phyloP scores from a whole-genome alignment of 2,797 vertebrate species.

The Odontamblyopus lacepedii region DNA sequence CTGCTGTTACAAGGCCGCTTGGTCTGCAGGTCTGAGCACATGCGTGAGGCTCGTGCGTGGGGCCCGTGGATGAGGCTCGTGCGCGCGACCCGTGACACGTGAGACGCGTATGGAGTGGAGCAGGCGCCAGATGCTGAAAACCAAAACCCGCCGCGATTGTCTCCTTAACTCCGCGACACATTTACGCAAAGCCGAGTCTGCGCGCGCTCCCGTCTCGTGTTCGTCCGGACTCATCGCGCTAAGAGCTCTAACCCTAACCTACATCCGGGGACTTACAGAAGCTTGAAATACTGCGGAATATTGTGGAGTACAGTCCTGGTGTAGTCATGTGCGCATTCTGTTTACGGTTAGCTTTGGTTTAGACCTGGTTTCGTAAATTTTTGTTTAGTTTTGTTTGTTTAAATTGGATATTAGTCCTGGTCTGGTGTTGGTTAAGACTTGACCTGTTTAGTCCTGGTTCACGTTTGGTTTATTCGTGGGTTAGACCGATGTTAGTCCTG shows the following conservation, averaged over 20 bases:
- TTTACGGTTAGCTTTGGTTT: too few species aligned
- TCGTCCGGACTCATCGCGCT: background rate
- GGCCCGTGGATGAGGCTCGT: background rate
- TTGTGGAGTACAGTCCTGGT: background rate
- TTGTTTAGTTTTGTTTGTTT: too few species aligned
- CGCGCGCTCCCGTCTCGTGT: background rate
- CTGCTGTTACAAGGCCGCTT: constrained; percentile 15
- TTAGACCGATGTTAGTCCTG: too few species aligned
- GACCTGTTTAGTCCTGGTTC: too few species aligned
- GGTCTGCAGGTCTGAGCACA: constrained; percentile 26
- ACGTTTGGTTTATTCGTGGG: too few species aligned
- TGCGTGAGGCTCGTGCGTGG: background rate
- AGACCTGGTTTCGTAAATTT: too few species aligned
- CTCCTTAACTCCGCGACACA: constrained; percentile 22
- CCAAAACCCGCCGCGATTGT: constrained; percentile 41
- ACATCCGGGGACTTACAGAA: background rate
- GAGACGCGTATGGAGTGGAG: constrained; percentile 29
- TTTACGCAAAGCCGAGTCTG: background rate
- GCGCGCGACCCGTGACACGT: constrained; percentile 9
- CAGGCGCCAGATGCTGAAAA: constrained; percentile 52
- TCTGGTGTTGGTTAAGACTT: too few species aligned
- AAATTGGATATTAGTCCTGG: too few species aligned
- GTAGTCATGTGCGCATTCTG: too few species aligned
- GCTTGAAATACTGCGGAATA: too few species aligned
- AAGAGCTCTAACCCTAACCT: background rate